Evolutionary conservation across 2,888 invertebrate genomes (phyloP).

Genomic region (Anaspis maculata): DNA sequence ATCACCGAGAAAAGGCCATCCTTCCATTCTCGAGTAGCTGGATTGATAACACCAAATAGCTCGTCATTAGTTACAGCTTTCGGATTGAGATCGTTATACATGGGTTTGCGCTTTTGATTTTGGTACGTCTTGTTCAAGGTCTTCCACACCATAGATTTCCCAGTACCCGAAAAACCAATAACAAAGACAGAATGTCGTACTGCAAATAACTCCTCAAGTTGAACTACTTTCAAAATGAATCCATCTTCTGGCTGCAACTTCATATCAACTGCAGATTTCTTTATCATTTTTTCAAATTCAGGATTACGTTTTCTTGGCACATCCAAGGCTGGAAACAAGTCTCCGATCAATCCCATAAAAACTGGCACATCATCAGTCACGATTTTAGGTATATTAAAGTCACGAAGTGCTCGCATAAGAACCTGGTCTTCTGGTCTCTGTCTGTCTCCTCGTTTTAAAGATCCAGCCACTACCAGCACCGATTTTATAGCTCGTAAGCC

Average conservation of each 20-base stretch:
- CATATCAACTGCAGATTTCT: conserved; percentile 69
- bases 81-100: conserved; percentile 86
- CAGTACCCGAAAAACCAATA: conserved; percentile 78
- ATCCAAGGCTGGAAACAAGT: conserved; percentile 85
- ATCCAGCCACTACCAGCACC: conserved; percentile 88
- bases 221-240: conserved; percentile 80
- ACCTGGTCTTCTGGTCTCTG: conserved; percentile 84
- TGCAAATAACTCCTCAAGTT: conserved; percentile 85
- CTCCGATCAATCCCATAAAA: conserved; percentile 91
- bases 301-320: conserved; percentile 80
- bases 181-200: conserved; percentile 81
- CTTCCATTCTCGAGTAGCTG: conserved; percentile 89
- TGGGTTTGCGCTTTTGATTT: conserved; percentile 74
- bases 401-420: conserved; percentile 85
- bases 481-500: conserved; percentile 92
- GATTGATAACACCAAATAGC: conserved; percentile 89
- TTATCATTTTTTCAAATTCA: conserved; percentile 75
- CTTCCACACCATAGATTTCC: conserved; percentile 90
- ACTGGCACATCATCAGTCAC: conserved; percentile 86
- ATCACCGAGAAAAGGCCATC: conserved; percentile 84
- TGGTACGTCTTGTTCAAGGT: conserved; percentile 75
- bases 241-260: conserved; percentile 86
- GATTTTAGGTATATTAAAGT: conserved; percentile 92
- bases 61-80: conserved; percentile 95
- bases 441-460: conserved; percentile 73